Base-by-base conservation (phyloP, 2,797 vertebrate species). In the Cheirogaleus major region DNA sequence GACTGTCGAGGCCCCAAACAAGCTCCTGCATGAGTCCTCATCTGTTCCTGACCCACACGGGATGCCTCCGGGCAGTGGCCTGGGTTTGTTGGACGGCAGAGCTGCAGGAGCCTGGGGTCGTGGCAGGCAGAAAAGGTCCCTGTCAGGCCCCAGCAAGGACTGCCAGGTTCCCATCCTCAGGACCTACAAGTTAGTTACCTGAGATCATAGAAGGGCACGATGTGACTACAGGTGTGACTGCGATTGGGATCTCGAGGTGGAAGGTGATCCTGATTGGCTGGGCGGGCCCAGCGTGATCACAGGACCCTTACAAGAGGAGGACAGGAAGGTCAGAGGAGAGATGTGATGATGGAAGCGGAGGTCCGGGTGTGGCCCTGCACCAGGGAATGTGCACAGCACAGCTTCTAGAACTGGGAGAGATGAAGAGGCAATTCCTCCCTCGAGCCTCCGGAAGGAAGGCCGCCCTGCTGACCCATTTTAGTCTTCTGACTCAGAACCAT, bases 281-380 rank as follows among this genome's bases (percentile, higher is more conserved):
- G 67, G 73, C 11, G 59, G 73, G 48, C 45, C 59, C 14, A 3
- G 6, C 32, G 17, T 23, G 0, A n/a, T 27, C 32, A 45, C 45
- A 38, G 20, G 55, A 43, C 35, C 93, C 73, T 91, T 69, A 11
- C 11, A 35, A 52, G 81, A 70, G 22, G 57, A n/a, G 88, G 69
- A 32, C 23, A 3, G 67, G 76, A 91, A 55, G 55, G 85, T 43
- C 48, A 63, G 38, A 73, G 80, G 72, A 65, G 78, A 78, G 79
- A 65, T 9, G 69, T 48, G 73, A 32, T 4, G 13, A 0, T 0
- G 22, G 38, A 73, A 59, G 45, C n/a, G 13, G 83, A 83, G 41
- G 55, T 45, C 38, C n/a, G 4, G 55, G 10, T 48, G 73, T 69
- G 92, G 63, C 92, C 35, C 7, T 18, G 20, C 41, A 90, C 89